A percentile compares a stretch with the other conserved stretches of the same genome.
Conservation (phyloP, 2,113 vertebrate species). For the Menura novaehollandiae region DNA sequence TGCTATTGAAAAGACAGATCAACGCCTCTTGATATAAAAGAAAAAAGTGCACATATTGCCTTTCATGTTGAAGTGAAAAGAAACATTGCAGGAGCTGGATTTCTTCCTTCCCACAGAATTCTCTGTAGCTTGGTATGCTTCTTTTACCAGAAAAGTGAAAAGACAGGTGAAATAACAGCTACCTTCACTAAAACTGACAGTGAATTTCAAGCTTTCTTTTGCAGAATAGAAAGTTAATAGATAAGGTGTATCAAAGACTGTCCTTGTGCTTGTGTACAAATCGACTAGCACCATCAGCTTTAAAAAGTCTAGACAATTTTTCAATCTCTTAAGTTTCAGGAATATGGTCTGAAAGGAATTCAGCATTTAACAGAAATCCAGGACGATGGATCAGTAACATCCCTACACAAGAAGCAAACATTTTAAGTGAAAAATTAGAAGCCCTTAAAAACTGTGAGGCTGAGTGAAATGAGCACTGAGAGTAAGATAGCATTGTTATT, state of each 20-base stretch:
- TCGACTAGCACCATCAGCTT: neutral
- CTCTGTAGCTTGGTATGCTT: neutral
- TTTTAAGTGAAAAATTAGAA: neutral
- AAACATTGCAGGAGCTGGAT: neutral
- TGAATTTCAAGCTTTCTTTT: neutral
- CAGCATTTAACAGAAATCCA: neutral
- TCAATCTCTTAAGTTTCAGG: neutral
- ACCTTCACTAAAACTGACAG: neutral
- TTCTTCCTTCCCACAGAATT: neutral
- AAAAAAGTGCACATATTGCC: neutral
- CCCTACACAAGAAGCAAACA: neutral
- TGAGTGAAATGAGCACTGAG: neutral
- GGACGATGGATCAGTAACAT: neutral
- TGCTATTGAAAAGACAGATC: neutral
- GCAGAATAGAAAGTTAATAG: neutral
- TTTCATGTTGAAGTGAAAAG: neutral
- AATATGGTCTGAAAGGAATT: neutral
- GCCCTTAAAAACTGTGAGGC: neutral
- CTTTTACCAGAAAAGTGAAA: neutral
- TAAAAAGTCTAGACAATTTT: neutral
- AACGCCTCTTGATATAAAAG: neutral
- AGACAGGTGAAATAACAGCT: neutral
- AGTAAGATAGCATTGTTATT: neutral
- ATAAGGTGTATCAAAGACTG: neutral
- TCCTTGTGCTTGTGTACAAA: neutral